A percentile compares a stretch with the other conserved stretches of the same genome.
phyloP scores from a whole-genome alignment of 2,888 invertebrate species.

The Synergus itoensis region DNA sequence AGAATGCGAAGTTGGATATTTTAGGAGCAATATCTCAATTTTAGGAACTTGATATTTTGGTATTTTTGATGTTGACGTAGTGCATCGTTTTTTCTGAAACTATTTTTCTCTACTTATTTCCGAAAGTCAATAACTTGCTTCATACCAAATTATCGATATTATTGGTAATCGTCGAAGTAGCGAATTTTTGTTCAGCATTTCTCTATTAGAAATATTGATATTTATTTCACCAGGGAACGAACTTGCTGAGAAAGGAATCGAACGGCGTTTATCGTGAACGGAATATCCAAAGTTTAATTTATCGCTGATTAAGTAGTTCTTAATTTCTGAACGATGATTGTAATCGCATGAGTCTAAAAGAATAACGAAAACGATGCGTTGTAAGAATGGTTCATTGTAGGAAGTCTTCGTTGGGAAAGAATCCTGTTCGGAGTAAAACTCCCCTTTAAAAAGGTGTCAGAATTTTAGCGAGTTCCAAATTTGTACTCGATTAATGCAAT shows the following conservation, averaged over 20 bases:
- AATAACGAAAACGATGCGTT: background rate
- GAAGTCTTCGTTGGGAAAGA: background rate
- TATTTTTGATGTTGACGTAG: constrained; percentile 4
- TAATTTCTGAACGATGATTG: constrained; percentile 21
- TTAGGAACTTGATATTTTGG: constrained; percentile 17
- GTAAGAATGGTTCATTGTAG: background rate
- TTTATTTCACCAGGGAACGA: constrained; percentile 18
- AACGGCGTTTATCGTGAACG: constrained; percentile 25
- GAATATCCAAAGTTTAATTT: constrained; percentile 36
- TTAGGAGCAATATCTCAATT: constrained; percentile 56
- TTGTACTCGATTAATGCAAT: constrained; percentile 16
- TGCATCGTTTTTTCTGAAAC: background rate
- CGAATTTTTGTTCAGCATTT: constrained; percentile 17
- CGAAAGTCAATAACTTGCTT: constrained; percentile 8
- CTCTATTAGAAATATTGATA: constrained; percentile 12
- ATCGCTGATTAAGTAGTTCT: constrained; percentile 33
- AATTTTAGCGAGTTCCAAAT: constrained; percentile 23
- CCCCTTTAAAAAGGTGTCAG: constrained; percentile 24
- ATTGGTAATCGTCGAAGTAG: constrained; percentile 8
- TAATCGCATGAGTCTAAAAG: constrained; percentile 12
- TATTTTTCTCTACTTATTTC: background rate
- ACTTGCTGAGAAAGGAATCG: constrained; percentile 18
- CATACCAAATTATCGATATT: constrained; percentile 32
- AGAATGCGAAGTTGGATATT: constrained; percentile 52
- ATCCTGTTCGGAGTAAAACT: background rate